phyloP scores from a whole-genome alignment of 2,797 vertebrate genomes.

The Clamator glandarius region DNA sequence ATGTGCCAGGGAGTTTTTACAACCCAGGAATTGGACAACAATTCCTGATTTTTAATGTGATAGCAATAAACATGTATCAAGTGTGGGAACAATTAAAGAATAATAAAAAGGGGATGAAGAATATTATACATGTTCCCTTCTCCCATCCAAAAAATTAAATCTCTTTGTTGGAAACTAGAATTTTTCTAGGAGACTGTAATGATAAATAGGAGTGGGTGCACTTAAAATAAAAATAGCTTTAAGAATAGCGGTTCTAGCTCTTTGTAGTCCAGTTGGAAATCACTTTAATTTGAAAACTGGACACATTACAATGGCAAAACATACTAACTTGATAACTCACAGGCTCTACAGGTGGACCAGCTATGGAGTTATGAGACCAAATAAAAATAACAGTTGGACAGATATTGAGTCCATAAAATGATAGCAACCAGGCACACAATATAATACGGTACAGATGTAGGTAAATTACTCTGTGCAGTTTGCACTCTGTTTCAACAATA shows the following conservation, averaged over 20 bases:
- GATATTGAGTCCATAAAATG: slow-evolving; percentile 59
- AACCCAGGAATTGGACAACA: not conserved
- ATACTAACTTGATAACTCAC: slow-evolving; percentile 7
- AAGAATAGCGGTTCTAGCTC: slow-evolving; percentile 22
- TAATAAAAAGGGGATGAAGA: slow-evolving; percentile 30
- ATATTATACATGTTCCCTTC: not conserved
- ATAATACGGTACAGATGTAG: slow-evolving; percentile 45
- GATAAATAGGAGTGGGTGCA: not conserved
- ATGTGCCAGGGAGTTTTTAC: not conserved
- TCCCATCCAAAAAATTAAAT: not conserved
- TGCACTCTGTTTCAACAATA: slow-evolving; percentile 62
- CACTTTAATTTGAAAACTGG: slow-evolving; percentile 36
- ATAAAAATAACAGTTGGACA: slow-evolving; percentile 61
- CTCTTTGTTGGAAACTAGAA: not conserved
- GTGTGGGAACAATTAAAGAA: slow-evolving; percentile 18
- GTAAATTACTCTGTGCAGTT: slow-evolving; percentile 28
- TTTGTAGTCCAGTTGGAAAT: slow-evolving; percentile 39
- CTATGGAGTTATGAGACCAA: slow-evolving; percentile 33
- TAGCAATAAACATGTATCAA: slow-evolving; percentile 16
- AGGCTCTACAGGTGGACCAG: slow-evolving; percentile 44
- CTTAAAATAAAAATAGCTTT: slow-evolving; percentile 37
- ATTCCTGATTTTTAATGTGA: not conserved
- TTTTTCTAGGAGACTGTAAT: not conserved
- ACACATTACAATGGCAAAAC: slow-evolving; percentile 18
- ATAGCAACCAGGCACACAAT: slow-evolving; percentile 32